These are phyloP conservation scores for Hoplodrina ambigua DNA, from an alignment of 2,888 invertebrate species.

Conservation along the genomic window DNA sequence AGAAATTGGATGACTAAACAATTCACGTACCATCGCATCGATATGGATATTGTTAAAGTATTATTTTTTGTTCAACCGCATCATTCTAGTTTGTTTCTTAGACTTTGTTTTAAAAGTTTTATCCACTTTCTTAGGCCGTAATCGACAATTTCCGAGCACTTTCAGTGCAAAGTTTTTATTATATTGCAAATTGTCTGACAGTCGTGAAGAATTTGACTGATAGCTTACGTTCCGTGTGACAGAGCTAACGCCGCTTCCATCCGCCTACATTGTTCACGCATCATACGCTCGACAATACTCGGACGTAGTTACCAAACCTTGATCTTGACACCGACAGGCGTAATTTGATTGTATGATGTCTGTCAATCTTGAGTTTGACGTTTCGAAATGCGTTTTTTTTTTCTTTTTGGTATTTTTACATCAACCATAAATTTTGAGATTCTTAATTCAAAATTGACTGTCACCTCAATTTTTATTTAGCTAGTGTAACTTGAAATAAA, in stretches of 20 bases:
- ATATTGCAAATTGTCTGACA: slow-evolving; percentile 84
- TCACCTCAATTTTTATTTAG: not conserved
- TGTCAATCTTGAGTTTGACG: slow-evolving; percentile 44
- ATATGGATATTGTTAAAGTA: too few species aligned
- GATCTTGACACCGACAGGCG: slow-evolving; percentile 59
- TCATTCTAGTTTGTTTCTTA: not conserved
- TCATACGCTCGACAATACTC: slow-evolving; percentile 61
- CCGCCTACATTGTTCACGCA: slow-evolving; percentile 69
- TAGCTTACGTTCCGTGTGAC: slow-evolving; percentile 82
- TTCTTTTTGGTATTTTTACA: not conserved
- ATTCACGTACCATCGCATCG: slow-evolving; percentile 1
- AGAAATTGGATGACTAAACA: slow-evolving; percentile 28
- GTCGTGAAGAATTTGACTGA: slow-evolving; percentile 85
- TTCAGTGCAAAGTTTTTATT: slow-evolving; percentile 70
- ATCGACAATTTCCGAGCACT: slow-evolving; percentile 40
- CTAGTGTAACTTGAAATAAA: not conserved
- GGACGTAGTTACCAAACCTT: slow-evolving; percentile 59
- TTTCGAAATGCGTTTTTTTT: slow-evolving; percentile 5
- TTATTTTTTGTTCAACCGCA: not conserved
- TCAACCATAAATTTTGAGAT: not conserved
- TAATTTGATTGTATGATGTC: slow-evolving; percentile 48
- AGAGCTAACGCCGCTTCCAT: slow-evolving; percentile 69
- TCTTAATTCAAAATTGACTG: not conserved
- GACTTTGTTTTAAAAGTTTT: not conserved
- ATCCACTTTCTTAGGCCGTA: slow-evolving; percentile 5